Evolutionary conservation across 1,140 invertebrate species (phyloP).

Genomic region (Panagrolaimus sp.): DNA sequence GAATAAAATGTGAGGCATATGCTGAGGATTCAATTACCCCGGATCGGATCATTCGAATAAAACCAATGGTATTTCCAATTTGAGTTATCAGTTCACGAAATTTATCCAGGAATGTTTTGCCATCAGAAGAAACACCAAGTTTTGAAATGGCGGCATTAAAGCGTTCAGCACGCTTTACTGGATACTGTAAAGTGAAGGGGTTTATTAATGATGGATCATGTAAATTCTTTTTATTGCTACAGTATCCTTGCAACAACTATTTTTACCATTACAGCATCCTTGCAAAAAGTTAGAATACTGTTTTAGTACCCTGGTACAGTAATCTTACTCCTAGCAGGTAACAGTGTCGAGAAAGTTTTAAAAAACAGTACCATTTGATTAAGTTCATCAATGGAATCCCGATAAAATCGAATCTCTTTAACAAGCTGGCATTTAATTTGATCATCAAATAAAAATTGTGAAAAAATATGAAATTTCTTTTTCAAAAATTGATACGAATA

Average conservation of each 20-base stretch:
- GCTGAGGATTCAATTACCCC: conserved; percentile 86
- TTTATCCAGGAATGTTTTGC: conserved; percentile 77
- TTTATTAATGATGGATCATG: too few relatives aligned
- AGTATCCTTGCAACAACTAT: too few relatives aligned
- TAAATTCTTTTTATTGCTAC: too few relatives aligned
- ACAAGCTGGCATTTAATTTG: conserved; percentile 90
- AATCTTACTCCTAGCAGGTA: too few relatives aligned
- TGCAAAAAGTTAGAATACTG: too few relatives aligned
- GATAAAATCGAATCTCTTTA: conserved; percentile 74
- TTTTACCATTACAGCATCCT: too few relatives aligned
- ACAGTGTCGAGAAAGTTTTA: too few relatives aligned
- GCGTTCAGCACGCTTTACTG: conserved; percentile 84
- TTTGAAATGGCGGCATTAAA: conserved; percentile 87
- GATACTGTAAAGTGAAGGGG: conserved; percentile 60
- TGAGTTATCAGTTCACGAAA: conserved; percentile 69
- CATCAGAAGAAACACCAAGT: conserved; percentile 76
- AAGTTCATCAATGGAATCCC: conserved; percentile 66
- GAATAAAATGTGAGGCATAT: conserved; percentile 65
- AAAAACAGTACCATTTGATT: conserved; percentile 39
- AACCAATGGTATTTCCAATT: conserved; percentile 86
- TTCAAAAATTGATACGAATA: conserved; percentile 92
- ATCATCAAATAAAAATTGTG: conserved; percentile 95
- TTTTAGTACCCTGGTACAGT: too few relatives aligned
- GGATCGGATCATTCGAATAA: conserved; percentile 85
- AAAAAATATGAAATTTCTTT: conserved; percentile 88